Base-by-base conservation (phyloP, 2,797 vertebrate species). In the Melanotaenia nigrans region DNA sequence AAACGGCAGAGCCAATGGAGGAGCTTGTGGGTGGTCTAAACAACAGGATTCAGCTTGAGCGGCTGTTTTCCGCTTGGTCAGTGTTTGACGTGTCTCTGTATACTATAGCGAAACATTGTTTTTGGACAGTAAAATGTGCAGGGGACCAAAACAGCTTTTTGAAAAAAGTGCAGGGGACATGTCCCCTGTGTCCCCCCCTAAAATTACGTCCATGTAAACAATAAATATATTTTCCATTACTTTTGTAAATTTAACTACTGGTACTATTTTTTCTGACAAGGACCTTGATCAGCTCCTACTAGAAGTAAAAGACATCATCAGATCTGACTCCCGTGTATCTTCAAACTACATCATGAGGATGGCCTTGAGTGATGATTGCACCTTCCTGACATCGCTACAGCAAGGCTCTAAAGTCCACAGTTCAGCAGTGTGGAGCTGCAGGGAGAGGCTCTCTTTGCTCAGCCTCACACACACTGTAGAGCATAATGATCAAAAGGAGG, bases 341-440 rank as follows among this genome's bases (percentile, higher is more conserved):
- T 94, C 94, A 55, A 95, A 95, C 76, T 93, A 93, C 0, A 70
- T 97, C 71, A 92, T 96, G 84, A 96, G 90, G 76, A 81, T 95
- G 4, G 89, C 93, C 0, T 95, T 92, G 0, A 88, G 95, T 0
- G 94, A 97, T 65, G 96, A 96, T 0, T 93, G 0, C 2, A 40
- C 78, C 0, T 95, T 96, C 85, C 89, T 96, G 78, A 22, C 77
- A 16, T 82, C 74, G 2, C 90, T 97, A 79, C 95, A 95, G 0
- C 71, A 1, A 68, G 51, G 65, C 61, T 94, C 91, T 51, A 66
- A 76, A 9, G 62, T 96, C 0, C 88, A 97, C 40, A 93, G 94
- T 64, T 96, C 96, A 1, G 93, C 80, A 57, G 94, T 96, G 72
- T 97, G 96, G 97, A 95, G 90, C 90, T 96, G 95, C 90, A 91